Evolutionary conservation across 2,888 invertebrate species (phyloP).

Genomic region (Philereme vetulata): DNA sequence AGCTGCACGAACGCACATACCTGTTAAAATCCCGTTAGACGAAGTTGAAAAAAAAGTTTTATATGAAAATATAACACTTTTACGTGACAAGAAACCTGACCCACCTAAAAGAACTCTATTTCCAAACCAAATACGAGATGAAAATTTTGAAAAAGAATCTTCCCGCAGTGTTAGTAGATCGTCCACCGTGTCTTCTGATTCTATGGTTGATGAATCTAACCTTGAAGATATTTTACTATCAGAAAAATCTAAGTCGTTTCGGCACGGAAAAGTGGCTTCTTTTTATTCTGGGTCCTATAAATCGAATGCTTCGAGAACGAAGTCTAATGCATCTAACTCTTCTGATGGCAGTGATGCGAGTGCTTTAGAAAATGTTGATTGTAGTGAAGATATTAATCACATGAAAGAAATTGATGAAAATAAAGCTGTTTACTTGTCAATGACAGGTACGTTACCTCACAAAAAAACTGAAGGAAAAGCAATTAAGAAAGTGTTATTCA

Average conservation of each 20-base stretch:
- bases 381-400: constrained; percentile 58
- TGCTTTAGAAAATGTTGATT: constrained; percentile 78
- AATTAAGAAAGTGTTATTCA: constrained; percentile 73
- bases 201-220: constrained; percentile 74
- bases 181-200: constrained; percentile 72
- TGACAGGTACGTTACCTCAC: constrained; percentile 74
- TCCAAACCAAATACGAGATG: constrained; percentile 44
- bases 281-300: constrained; percentile 51
- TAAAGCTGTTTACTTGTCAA: constrained; percentile 64
- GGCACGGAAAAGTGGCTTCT: constrained; percentile 53
- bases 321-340: constrained; percentile 66
- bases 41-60: constrained; percentile 52
- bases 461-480: constrained; percentile 55
- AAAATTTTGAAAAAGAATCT: constrained; percentile 44
- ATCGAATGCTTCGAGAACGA: constrained; percentile 57
- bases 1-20: constrained; percentile 66
- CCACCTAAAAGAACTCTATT: constrained; percentile 59
- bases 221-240: constrained; percentile 77
- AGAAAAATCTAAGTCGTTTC: constrained; percentile 76
- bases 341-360: constrained; percentile 71
- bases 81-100: constrained; percentile 57
- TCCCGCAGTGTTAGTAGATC: constrained; percentile 61
- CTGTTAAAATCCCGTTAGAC: constrained; percentile 51
- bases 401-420: constrained; percentile 53
- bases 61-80: constrained; percentile 69